Evolutionary conservation across 2,113 vertebrate genomes (phyloP).

Genomic region (Porphyrio hochstetteri): DNA sequence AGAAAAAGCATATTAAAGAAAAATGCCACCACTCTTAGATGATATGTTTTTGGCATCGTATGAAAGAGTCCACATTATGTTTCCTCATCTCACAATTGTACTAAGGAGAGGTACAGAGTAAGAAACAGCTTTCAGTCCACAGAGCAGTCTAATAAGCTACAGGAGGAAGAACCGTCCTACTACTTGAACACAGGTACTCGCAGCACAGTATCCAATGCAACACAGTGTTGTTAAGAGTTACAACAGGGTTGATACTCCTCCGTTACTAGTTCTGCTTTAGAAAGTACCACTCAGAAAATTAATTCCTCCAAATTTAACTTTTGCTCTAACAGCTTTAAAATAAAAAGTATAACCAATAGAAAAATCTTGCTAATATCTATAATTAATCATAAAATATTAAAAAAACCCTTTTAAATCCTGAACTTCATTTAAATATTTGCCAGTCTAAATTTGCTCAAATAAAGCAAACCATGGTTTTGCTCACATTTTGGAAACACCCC

Average conservation of each 20-base stretch:
- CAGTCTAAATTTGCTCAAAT: not conserved
- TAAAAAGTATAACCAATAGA: not conserved
- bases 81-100: not conserved
- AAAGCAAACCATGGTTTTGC: not conserved
- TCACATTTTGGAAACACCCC: not conserved
- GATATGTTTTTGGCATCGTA: not conserved
- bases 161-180: not conserved
- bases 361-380: not conserved
- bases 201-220: not conserved
- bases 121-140: not conserved
- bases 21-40: not conserved
- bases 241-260: not conserved
- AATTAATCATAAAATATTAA: not conserved
- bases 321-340: not conserved
- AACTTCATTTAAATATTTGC: not conserved
- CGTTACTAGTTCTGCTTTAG: not conserved
- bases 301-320: not conserved
- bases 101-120: not conserved
- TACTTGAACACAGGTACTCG: not conserved
- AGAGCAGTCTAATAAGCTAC: not conserved
- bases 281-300: not conserved
- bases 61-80: not conserved
- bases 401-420: not conserved
- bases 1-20: not conserved
- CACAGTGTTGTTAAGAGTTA: not conserved